These are phyloP conservation scores for Anthopleura xanthogrammica DNA, from an alignment of 92 coral and sea anemone species.

Conservation along the genomic window DNA sequence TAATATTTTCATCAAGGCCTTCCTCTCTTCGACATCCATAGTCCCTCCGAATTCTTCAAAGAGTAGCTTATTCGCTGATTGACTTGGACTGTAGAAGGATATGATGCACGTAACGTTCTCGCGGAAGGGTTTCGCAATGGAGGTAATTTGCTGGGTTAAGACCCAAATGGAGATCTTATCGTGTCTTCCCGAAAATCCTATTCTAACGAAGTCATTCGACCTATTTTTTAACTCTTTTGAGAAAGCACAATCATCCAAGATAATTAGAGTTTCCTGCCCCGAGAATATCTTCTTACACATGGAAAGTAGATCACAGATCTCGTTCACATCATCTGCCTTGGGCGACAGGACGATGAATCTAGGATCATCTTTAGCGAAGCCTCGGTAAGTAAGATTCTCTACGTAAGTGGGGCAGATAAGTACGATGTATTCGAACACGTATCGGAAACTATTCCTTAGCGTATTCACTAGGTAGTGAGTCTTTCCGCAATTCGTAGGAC, in stretches of 20 bases:
- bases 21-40: not conserved
- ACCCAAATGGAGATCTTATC: slow-evolving; percentile 14
- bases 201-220: not conserved
- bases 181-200: slow-evolving; percentile 27
- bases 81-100: not conserved
- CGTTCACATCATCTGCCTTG: slow-evolving; percentile 12
- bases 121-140: slow-evolving; percentile 23
- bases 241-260: slow-evolving; percentile 33
- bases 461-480: no score
- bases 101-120: slow-evolving; percentile 23
- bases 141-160: slow-evolving; percentile 23
- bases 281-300: slow-evolving; percentile 3
- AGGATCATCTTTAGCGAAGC: slow-evolving; percentile 14
- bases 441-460: not conserved
- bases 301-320: slow-evolving; percentile 16
- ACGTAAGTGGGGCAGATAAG: not conserved
- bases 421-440: not conserved
- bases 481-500: no score
- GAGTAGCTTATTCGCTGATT: not conserved
- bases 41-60: slow-evolving; percentile 30
- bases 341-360: slow-evolving; percentile 25
- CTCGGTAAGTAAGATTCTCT: not conserved
- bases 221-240: slow-evolving; percentile 17
- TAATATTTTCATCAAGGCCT: slow-evolving; percentile 8
- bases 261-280: slow-evolving; percentile 19